These are phyloP conservation scores for Diglossa cyanea DNA, from an alignment of 2,797 vertebrate genomes.

Conservation along the genomic window DNA sequence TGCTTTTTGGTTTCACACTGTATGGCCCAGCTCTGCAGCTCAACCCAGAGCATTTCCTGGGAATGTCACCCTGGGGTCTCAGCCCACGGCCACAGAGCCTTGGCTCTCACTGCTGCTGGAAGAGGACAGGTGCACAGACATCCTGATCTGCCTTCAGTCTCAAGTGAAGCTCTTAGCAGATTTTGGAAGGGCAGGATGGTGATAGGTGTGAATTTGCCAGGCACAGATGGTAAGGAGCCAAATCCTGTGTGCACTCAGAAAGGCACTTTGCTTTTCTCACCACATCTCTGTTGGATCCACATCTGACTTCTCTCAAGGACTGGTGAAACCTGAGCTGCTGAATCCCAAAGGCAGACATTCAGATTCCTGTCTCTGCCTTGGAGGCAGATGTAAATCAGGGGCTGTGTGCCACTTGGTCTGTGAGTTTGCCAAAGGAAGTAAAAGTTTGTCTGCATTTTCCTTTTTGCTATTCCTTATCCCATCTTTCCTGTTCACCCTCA, in stretches of 20 bases:
- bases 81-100: background rate
- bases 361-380: background rate
- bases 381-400: background rate
- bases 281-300: background rate
- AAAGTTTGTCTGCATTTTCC: background rate
- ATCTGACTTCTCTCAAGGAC: background rate
- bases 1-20: background rate
- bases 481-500: background rate
- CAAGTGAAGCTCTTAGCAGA: background rate
- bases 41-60: background rate
- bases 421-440: background rate
- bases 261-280: background rate
- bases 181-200: background rate
- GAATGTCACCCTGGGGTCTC: background rate
- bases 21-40: background rate
- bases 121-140: background rate
- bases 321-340: background rate
- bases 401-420: background rate
- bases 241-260: background rate
- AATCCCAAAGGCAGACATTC: background rate
- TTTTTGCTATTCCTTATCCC: background rate
- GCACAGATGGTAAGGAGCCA: background rate
- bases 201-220: background rate
- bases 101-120: background rate
- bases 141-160: background rate